Evolutionary conservation across 2,888 invertebrate genomes (phyloP).

Genomic region (Drosophila flavopinicola): DNA sequence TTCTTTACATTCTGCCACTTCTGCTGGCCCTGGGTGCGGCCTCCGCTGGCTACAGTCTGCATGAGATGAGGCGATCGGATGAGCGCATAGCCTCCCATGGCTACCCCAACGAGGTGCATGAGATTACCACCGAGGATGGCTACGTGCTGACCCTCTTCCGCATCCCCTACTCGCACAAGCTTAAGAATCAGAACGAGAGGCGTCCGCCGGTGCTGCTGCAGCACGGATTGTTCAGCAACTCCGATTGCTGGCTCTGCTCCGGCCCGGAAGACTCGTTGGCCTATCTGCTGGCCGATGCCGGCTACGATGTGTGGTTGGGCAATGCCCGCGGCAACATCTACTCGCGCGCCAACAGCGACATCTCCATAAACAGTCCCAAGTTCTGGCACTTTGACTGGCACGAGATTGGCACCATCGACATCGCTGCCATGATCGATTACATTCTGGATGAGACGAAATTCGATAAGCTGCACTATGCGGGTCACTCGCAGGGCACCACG

Average conservation of each 20-base stretch:
- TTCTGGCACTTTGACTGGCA: constrained; percentile 89
- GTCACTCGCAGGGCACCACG: constrained; percentile 83
- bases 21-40: constrained; percentile 25
- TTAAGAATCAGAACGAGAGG: constrained; percentile 70
- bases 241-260: constrained; percentile 76
- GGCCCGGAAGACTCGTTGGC: constrained; percentile 79
- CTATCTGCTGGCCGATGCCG: constrained; percentile 81
- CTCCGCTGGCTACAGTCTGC: constrained; percentile 29
- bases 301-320: constrained; percentile 83
- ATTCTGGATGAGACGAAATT: constrained; percentile 60
- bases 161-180: constrained; percentile 78
- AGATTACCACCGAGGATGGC: constrained; percentile 77
- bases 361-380: constrained; percentile 72
- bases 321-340: constrained; percentile 82
- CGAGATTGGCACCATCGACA: constrained; percentile 90
- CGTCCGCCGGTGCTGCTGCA: constrained; percentile 85
- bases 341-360: constrained; percentile 74
- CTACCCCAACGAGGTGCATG: constrained; percentile 89
- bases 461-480: constrained; percentile 73
- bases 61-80: constrained; percentile 51
- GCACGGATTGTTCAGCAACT: constrained; percentile 82
- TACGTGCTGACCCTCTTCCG: constrained; percentile 80
- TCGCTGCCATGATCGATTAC: constrained; percentile 81
- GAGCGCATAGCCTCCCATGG: constrained; percentile 82
- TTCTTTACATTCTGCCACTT: constrained; percentile 12